A percentile compares a stretch with the other conserved stretches of the same genome.
phyloP scores from a whole-genome alignment of 2,113 vertebrate species.

The Eulemur macaco region DNA sequence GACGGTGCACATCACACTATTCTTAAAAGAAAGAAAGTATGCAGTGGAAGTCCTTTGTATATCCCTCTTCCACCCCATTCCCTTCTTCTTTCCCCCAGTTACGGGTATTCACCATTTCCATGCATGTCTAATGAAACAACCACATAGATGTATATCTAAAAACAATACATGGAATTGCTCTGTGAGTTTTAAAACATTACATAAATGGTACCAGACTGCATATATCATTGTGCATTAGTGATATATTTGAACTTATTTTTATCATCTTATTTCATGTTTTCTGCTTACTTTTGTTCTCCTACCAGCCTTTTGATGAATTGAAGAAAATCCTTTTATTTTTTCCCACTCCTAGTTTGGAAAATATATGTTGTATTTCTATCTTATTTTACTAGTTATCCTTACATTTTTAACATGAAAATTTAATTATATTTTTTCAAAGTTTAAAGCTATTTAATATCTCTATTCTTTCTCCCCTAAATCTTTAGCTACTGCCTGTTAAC shows the following conservation, averaged over 20 bases:
- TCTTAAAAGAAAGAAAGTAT: background rate
- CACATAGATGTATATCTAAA: background rate
- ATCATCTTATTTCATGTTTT: constrained; percentile 28
- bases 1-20: too few relatives aligned
- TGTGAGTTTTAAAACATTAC: constrained; percentile 13
- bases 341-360: background rate
- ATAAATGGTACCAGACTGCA: background rate
- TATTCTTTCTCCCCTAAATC: background rate
- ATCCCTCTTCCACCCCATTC: background rate
- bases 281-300: background rate
- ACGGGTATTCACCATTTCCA: background rate
- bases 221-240: background rate
- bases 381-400: background rate
- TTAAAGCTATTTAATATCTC: background rate
- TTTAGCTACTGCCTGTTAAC: background rate
- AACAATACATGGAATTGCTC: background rate
- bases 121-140: background rate
- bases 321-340: background rate
- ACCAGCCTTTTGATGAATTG: background rate
- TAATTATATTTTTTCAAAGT: background rate
- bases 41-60: background rate
- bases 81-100: background rate
- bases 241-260: constrained; percentile 38
- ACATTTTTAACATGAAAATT: background rate
- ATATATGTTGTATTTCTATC: background rate